These are phyloP conservation scores for Frankliniella fusca DNA, from an alignment of 2,888 invertebrate species.

Conservation along the genomic window DNA sequence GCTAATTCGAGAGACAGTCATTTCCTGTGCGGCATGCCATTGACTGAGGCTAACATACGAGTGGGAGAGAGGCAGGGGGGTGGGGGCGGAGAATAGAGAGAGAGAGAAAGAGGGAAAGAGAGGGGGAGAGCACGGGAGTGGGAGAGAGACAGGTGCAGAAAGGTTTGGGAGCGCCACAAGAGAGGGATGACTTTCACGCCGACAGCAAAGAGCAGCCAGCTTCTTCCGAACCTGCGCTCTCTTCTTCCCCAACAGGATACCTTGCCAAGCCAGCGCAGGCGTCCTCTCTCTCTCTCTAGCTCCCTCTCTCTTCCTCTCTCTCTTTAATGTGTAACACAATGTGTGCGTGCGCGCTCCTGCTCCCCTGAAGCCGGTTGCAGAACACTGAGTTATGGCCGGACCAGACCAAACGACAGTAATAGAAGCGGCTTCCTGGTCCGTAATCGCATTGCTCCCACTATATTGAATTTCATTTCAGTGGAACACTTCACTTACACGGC, in stretches of 20 bases:
- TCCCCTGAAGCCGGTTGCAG: background rate
- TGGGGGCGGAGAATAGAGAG: background rate
- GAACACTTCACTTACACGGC: constrained; percentile 4
- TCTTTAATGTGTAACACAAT: background rate
- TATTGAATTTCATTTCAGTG: constrained; percentile 11
- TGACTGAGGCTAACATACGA: background rate
- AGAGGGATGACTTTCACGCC: too few species aligned
- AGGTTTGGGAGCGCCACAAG: too few species aligned
- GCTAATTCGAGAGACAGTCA: background rate
- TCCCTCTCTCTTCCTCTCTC: too few species aligned
- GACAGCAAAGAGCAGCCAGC: too few species aligned
- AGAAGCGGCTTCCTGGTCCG: constrained; percentile 10
- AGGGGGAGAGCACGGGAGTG: background rate
- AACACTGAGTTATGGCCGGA: background rate
- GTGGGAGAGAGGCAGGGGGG: background rate
- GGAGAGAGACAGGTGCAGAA: background rate
- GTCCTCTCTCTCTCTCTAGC: too few species aligned
- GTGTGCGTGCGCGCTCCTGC: background rate
- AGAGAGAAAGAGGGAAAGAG: background rate
- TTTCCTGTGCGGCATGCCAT: background rate
- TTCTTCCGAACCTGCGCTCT: too few species aligned
- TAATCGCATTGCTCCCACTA: background rate
- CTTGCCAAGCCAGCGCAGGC: too few species aligned
- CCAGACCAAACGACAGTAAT: constrained; percentile 9
- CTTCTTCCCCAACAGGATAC: too few species aligned